phyloP scores from a whole-genome alignment of 2,888 invertebrate species.

The Metopia argyrocephala region DNA sequence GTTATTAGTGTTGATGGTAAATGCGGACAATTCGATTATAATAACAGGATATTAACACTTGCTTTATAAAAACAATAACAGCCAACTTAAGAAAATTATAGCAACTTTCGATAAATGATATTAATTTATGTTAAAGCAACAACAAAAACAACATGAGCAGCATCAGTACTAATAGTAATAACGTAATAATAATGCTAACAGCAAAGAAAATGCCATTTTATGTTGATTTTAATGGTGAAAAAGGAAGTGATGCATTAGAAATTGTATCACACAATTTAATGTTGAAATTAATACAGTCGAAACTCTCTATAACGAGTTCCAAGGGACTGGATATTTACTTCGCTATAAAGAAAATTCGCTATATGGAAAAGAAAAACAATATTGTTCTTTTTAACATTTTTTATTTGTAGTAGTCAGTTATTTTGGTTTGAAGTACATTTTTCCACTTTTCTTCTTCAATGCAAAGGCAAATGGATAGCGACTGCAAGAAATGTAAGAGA shows the following conservation, averaged over 20 bases:
- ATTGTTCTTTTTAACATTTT: too few relatives aligned
- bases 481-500: too few relatives aligned
- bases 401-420: too few relatives aligned
- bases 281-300: neutral
- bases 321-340: too few relatives aligned
- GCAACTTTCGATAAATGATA: constrained; percentile 17
- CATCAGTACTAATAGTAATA: neutral
- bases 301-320: neutral
- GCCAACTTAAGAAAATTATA: constrained; percentile 31
- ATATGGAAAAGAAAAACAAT: too few relatives aligned
- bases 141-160: neutral
- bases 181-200: too few relatives aligned
- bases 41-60: constrained; percentile 64
- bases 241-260: constrained; percentile 8
- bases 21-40: constrained; percentile 56
- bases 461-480: too few relatives aligned
- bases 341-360: too few relatives aligned
- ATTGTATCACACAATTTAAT: neutral
- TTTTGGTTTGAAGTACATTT: too few relatives aligned
- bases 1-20: constrained; percentile 19
- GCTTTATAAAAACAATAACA: constrained; percentile 64
- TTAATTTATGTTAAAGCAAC: constrained; percentile 27
- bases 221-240: neutral
- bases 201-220: neutral
- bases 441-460: too few relatives aligned